Conservation (phyloP, 2,797 vertebrate genomes). For the Sciurus vulgaris region DNA sequence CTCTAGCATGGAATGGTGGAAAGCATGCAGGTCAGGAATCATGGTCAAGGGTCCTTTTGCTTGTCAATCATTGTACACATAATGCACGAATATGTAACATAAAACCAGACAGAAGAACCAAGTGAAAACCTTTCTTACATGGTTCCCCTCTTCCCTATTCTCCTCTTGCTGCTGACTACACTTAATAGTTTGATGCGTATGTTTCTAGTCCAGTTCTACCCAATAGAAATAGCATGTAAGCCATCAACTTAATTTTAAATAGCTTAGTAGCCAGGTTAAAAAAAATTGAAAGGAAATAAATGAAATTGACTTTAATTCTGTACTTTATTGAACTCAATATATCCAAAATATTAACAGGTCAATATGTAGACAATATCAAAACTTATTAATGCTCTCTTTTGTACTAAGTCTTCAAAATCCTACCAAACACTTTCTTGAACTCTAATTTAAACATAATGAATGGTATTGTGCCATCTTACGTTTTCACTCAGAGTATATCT, state of each 20-base stretch:
- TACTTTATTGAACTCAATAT: not conserved
- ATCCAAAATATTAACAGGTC: not conserved
- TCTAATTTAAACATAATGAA: not conserved
- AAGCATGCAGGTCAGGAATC: not conserved
- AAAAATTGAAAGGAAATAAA: not conserved
- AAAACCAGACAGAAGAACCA: not conserved
- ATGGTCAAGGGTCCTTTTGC: not conserved
- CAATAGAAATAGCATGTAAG: not conserved
- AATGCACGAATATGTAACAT: not conserved
- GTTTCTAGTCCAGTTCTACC: not conserved
- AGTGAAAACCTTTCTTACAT: not conserved
- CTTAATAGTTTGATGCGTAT: not conserved
- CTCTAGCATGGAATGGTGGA: not conserved
- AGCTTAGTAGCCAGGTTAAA: not conserved
- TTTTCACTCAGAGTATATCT: not conserved
- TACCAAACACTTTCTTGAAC: not conserved
- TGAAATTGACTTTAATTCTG: constrained; percentile 13
- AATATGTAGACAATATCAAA: not conserved
- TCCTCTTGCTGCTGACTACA: accelerated
- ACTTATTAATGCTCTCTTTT: not conserved
- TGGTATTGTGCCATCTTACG: too few relatives aligned
- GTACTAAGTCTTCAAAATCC: not conserved
- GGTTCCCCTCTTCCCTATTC: too few relatives aligned
- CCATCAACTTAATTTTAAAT: not conserved
- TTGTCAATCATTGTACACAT: not conserved